These are phyloP conservation scores for Tipula unca DNA, from an alignment of 2,888 invertebrate species.

Conservation along the genomic window DNA sequence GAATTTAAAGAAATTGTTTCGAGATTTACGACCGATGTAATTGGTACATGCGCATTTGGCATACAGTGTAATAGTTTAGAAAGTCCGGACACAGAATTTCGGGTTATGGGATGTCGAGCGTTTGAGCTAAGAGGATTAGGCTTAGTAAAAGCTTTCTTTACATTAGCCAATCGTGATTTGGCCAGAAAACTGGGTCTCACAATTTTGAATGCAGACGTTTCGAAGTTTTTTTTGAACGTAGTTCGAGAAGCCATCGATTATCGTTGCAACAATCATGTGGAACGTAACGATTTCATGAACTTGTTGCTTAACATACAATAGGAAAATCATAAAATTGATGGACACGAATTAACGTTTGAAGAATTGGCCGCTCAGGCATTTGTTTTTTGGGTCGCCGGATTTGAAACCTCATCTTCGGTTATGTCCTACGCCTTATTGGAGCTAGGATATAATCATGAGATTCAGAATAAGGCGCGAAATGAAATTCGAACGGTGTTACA, in stretches of 20 bases:
- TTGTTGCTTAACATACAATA: neutral
- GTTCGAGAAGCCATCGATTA: neutral
- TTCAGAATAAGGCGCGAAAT: neutral
- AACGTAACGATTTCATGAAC: neutral
- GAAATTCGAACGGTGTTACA: neutral
- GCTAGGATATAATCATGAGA: neutral
- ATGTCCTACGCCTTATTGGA: neutral
- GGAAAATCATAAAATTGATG: neutral
- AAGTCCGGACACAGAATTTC: slow-evolving; percentile 38
- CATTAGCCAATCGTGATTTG: no score
- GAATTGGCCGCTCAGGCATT: neutral
- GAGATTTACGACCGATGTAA: no score
- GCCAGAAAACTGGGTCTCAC: no score
- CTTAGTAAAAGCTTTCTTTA: no score
- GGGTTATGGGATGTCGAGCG: slow-evolving; percentile 19
- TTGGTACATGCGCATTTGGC: no score
- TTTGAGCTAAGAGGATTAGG: no score
- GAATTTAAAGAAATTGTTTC: no score
- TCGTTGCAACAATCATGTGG: neutral
- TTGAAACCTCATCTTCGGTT: neutral
- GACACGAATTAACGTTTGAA: slow-evolving; percentile 15
- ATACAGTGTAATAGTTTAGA: slow-evolving; percentile 31
- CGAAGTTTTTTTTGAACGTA: neutral
- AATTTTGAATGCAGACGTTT: neutral
- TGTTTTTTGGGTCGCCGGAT: neutral